These are phyloP conservation scores for Pasiphila rectangulata DNA, from an alignment of 2,888 invertebrate genomes.

Conservation along the genomic window DNA sequence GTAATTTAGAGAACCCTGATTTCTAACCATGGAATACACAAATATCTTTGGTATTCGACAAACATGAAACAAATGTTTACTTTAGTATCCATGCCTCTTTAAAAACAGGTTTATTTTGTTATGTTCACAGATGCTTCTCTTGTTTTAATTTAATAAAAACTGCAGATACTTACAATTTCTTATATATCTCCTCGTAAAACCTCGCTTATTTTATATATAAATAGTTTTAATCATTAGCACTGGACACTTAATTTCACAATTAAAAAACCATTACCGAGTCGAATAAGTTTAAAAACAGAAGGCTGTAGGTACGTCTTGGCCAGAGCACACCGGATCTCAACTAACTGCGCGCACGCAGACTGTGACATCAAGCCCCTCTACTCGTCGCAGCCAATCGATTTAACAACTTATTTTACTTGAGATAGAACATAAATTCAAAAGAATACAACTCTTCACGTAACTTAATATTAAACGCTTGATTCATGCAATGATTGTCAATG, in stretches of 20 bases:
- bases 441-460: constrained; percentile 12
- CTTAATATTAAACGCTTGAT: neutral
- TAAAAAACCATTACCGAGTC: constrained; percentile 18
- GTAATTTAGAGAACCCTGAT: neutral
- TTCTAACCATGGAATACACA: no score
- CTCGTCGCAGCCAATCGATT: constrained; percentile 27
- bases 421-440: constrained; percentile 34
- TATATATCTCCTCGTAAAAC: constrained; percentile 2
- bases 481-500: neutral
- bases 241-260: constrained; percentile 27
- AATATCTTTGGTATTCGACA: no score
- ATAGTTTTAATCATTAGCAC: constrained; percentile 15
- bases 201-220: neutral
- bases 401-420: constrained; percentile 32
- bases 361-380: constrained; percentile 58
- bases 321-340: constrained; percentile 60
- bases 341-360: constrained; percentile 64
- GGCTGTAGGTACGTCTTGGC: constrained; percentile 22
- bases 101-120: neutral
- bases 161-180: no score
- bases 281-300: constrained; percentile 28
- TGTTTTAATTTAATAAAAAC: neutral
- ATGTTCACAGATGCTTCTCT: neutral
- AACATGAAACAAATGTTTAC: no score
- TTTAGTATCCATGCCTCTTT: neutral